Percentiles rank a stretch among this genome's conserved stretches.
phyloP scores from a whole-genome alignment of 2,113 vertebrate genomes.

The Empidonax alnorum region DNA sequence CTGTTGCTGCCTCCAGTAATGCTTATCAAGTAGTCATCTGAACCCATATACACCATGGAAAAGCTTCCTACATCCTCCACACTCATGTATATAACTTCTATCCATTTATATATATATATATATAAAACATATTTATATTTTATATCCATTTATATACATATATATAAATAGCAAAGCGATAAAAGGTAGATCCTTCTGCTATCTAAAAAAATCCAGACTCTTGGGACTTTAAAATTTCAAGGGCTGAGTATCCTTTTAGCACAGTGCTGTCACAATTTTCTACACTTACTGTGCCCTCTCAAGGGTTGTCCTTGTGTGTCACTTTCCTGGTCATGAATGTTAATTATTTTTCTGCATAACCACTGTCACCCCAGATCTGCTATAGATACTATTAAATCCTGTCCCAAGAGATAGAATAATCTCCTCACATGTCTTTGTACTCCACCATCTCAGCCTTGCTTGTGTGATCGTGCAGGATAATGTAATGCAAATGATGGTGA shows the following conservation, averaged over 20 bases:
- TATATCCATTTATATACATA: not conserved
- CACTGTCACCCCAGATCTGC: not conserved
- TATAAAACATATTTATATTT: no score
- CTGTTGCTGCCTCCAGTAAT: not conserved
- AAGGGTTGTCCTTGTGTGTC: not conserved
- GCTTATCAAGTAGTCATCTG: not conserved
- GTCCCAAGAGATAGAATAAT: not conserved
- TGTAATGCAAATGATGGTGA: not conserved
- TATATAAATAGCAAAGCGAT: not conserved
- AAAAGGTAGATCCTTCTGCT: not conserved
- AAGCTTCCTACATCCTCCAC: not conserved
- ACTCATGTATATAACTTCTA: not conserved
- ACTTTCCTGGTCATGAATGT: not conserved
- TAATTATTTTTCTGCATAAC: not conserved
- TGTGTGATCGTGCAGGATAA: not conserved
- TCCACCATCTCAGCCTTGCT: not conserved
- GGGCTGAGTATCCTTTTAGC: not conserved
- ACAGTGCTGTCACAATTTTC: not conserved
- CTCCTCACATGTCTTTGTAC: not conserved
- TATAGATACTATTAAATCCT: not conserved
- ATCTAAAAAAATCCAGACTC: not conserved
- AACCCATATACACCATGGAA: not conserved
- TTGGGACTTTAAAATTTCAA: not conserved
- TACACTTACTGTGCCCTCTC: not conserved
- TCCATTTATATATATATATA: not conserved